phyloP scores from a whole-genome alignment of 2,888 invertebrate genomes.

The Drosophila emarginata region DNA sequence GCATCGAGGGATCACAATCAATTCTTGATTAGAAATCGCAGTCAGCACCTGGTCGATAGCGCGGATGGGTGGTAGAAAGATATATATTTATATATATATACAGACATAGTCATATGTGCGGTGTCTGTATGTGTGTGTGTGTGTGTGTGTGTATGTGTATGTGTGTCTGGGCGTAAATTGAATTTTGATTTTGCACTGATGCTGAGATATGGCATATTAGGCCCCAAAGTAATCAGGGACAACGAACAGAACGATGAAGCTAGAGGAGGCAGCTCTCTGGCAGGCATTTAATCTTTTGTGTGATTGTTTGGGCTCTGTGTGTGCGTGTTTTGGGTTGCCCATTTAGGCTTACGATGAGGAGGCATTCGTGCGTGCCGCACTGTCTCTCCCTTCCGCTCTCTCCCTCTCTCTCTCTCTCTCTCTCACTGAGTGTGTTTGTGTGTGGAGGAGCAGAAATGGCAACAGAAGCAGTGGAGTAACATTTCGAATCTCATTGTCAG shows the following conservation, averaged over 20 bases:
- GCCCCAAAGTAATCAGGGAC: slow-evolving; percentile 74
- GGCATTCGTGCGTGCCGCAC: slow-evolving; percentile 16
- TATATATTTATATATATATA: slow-evolving; percentile 10
- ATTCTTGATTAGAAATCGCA: slow-evolving; percentile 78
- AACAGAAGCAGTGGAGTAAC: not conserved
- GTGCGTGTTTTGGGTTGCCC: slow-evolving; percentile 73
- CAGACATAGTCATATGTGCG: no score
- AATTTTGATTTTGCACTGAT: slow-evolving; percentile 78
- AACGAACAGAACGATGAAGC: slow-evolving; percentile 9
- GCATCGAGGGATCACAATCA: slow-evolving; percentile 78
- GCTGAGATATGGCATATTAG: slow-evolving; percentile 79
- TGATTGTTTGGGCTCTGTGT: slow-evolving; percentile 46
- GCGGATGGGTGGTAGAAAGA: slow-evolving; percentile 25
- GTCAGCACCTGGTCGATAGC: slow-evolving; percentile 56
- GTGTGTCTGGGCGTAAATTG: slow-evolving; percentile 74
- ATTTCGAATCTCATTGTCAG: slow-evolving; percentile 61
- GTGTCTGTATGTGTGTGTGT: slow-evolving; percentile 32
- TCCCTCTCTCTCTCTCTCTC: not conserved
- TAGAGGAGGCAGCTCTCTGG: slow-evolving; percentile 7
- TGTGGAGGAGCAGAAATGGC: no score
- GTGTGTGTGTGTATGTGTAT: slow-evolving; percentile 41
- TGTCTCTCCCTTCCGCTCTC: not conserved
- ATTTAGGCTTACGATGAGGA: slow-evolving; percentile 70
- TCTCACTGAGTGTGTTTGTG: not conserved
- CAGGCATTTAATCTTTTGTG: slow-evolving; percentile 71